Evolutionary conservation across 2,113 vertebrate genomes (phyloP).

Genomic region (Callipepla squamata): DNA sequence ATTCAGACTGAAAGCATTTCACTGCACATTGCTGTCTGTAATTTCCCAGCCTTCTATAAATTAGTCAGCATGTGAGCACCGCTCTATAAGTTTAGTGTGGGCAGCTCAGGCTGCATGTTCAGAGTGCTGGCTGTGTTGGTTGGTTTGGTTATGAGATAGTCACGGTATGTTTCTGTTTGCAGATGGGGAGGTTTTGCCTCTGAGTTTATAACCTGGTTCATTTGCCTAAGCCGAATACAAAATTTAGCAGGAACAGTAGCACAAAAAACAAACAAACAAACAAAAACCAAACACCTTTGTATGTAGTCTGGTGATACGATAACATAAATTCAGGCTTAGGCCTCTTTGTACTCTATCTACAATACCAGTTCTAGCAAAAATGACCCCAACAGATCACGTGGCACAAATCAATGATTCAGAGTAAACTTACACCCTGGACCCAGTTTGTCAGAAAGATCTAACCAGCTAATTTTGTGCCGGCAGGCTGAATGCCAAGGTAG

Average conservation of each 20-base stretch:
- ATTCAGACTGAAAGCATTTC: neutral
- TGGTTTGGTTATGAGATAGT: neutral
- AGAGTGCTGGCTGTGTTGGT: neutral
- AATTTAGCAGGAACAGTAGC: neutral
- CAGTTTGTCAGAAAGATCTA: neutral
- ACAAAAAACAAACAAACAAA: neutral
- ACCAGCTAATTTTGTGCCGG: neutral
- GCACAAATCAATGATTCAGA: neutral
- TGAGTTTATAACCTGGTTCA: neutral
- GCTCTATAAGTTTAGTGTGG: neutral
- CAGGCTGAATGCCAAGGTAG: neutral
- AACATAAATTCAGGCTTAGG: neutral
- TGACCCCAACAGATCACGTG: neutral
- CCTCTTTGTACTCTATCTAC: neutral
- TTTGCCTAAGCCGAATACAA: neutral
- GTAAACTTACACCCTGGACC: neutral
- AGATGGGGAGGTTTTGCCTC: neutral
- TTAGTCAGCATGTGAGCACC: neutral
- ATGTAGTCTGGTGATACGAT: accelerated
- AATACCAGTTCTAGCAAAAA: neutral
- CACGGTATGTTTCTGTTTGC: neutral
- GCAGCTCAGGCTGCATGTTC: neutral
- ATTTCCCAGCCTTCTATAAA: neutral
- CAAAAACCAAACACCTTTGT: too few species aligned
- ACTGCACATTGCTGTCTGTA: neutral